A percentile compares a stretch with the other conserved stretches of the same genome.
Evolutionary conservation across 2,888 invertebrate species (phyloP).

Genomic region (Diachrysia chrysitis): DNA sequence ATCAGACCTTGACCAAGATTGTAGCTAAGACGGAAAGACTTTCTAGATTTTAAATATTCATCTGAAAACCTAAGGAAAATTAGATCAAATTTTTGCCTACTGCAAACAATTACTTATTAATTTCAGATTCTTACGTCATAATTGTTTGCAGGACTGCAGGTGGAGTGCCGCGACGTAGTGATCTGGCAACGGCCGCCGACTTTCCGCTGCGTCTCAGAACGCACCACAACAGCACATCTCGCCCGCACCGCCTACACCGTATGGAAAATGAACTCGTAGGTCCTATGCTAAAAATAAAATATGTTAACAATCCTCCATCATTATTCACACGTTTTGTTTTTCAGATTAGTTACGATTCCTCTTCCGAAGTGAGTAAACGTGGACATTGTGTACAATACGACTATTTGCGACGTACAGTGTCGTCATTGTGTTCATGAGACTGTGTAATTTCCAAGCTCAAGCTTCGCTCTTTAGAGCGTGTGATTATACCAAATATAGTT

Average conservation of each 20-base stretch:
- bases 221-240: slow-evolving; percentile 60
- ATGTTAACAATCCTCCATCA: background rate
- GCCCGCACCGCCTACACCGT: slow-evolving; percentile 64
- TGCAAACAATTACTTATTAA: too few species aligned
- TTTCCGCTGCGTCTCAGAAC: slow-evolving; percentile 39
- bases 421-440: slow-evolving; percentile 56
- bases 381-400: slow-evolving; percentile 46
- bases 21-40: too few species aligned
- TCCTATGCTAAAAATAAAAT: slow-evolving; percentile 8
- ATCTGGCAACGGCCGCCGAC: slow-evolving; percentile 62
- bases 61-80: too few species aligned
- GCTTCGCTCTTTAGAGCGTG: slow-evolving; percentile 43
- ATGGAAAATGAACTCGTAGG: slow-evolving; percentile 69
- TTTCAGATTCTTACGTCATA: background rate
- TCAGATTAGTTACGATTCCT: slow-evolving; percentile 59
- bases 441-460: slow-evolving; percentile 45
- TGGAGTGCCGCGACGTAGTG: slow-evolving; percentile 70
- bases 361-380: slow-evolving; percentile 54
- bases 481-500: slow-evolving; percentile 56
- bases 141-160: slow-evolving; percentile 59
- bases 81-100: too few species aligned
- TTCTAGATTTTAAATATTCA: too few species aligned
- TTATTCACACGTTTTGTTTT: slow-evolving; percentile 25
- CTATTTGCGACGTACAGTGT: slow-evolving; percentile 43
- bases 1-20: too few species aligned